Conservation (phyloP, 2,888 invertebrate genomes). For the Himalopsyche tibetana region DNA sequence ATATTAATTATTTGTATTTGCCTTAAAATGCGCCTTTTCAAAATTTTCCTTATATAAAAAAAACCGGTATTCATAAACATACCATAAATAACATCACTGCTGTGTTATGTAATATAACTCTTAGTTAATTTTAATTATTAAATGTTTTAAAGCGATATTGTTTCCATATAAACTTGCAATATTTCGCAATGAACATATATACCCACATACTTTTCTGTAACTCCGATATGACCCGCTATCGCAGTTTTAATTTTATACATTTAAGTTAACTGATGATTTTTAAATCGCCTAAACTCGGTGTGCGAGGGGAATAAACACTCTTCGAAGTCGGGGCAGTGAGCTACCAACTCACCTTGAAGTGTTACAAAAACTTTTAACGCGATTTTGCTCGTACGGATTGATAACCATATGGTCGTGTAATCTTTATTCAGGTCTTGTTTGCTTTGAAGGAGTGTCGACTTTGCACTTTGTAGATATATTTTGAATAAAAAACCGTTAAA, state of each 20-base stretch:
- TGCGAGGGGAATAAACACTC: too few species aligned
- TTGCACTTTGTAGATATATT: too few species aligned
- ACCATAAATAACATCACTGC: not conserved
- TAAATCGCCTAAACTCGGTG: too few species aligned
- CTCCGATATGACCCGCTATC: constrained; percentile 1
- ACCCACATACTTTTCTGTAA: not conserved
- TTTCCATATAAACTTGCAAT: not conserved
- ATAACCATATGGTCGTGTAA: too few species aligned
- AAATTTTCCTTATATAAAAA: not conserved
- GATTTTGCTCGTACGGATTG: too few species aligned
- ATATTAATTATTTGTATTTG: too few species aligned
- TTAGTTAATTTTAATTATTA: not conserved
- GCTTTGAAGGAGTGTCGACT: constrained; percentile 19
- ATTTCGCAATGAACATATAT: not conserved
- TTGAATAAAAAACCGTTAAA: too few species aligned
- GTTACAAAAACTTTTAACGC: too few species aligned
- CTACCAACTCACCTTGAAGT: too few species aligned
- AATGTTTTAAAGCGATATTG: not conserved
- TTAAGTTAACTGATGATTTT: too few species aligned
- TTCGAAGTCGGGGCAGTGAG: too few species aligned
- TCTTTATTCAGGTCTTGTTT: constrained; percentile 17
- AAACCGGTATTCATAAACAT: not conserved
- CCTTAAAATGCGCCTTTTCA: not conserved
- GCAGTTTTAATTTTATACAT: not conserved
- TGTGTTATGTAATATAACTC: not conserved